Evolutionary conservation across 2,113 vertebrate species (phyloP).

Genomic region (Notothenia rossii): DNA sequence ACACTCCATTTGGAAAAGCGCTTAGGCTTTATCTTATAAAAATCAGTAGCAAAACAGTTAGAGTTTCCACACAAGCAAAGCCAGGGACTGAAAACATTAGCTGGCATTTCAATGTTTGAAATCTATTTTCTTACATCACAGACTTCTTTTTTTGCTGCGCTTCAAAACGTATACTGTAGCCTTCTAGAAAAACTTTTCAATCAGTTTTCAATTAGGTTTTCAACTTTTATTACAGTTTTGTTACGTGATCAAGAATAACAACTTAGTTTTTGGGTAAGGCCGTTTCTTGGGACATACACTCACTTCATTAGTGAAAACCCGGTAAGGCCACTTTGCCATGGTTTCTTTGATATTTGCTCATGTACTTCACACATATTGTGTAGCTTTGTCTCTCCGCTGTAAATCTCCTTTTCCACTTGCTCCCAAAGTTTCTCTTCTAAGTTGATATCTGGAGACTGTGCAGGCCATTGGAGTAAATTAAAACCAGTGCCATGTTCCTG

Average conservation of each 20-base stretch:
- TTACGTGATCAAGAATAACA: background rate
- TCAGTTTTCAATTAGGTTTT: no score
- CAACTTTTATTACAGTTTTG: background rate
- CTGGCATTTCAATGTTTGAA: background rate
- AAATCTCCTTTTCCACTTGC: background rate
- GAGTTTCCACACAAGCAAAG: slow-evolving; percentile 13
- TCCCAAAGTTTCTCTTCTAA: background rate
- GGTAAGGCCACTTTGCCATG: background rate
- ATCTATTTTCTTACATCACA: background rate
- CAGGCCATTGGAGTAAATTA: slow-evolving; percentile 23
- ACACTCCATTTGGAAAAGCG: slow-evolving; percentile 19
- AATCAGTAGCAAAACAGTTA: background rate
- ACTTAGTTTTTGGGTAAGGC: background rate
- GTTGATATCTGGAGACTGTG: slow-evolving; percentile 4
- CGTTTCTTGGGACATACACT: background rate
- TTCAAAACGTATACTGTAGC: no score
- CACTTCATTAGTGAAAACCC: background rate
- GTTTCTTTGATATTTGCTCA: background rate
- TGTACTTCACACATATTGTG: background rate
- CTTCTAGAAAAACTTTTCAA: no score
- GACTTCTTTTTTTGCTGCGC: background rate
- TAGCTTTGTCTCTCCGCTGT: background rate
- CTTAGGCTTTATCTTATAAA: slow-evolving; percentile 8
- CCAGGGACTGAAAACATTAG: background rate
- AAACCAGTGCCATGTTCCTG: slow-evolving; percentile 6